A percentile compares a stretch with the other conserved stretches of the same genome.
Evolutionary conservation across 2,888 invertebrate species (phyloP).

Genomic region (Amphipyra berbera): DNA sequence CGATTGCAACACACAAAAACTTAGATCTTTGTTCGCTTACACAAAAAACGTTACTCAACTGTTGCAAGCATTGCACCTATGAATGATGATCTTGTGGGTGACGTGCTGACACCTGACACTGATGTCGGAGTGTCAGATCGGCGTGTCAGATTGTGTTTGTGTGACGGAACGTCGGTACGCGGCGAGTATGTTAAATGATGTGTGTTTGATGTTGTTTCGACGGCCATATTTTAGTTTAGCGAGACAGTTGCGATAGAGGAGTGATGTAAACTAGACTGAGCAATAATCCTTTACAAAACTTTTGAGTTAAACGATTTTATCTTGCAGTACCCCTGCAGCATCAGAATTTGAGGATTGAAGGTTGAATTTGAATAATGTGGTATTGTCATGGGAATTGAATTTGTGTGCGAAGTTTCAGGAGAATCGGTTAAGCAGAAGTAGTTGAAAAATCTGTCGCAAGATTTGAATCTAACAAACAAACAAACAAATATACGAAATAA

Average conservation of each 20-base stretch:
- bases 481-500: too few relatives aligned
- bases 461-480: too few relatives aligned
- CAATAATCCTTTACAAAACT: too few relatives aligned
- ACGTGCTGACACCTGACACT: slow-evolving; percentile 45
- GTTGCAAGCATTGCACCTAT: slow-evolving; percentile 33
- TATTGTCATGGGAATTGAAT: too few relatives aligned
- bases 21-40: slow-evolving; percentile 6
- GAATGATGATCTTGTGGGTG: slow-evolving; percentile 46
- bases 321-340: too few relatives aligned
- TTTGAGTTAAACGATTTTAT: too few relatives aligned
- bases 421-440: too few relatives aligned
- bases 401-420: too few relatives aligned
- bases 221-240: slow-evolving; percentile 9
- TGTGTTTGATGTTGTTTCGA: slow-evolving; percentile 13
- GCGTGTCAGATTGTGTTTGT: slow-evolving; percentile 42
- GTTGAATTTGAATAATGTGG: too few relatives aligned
- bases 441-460: too few relatives aligned
- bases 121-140: slow-evolving; percentile 49
- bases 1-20: slow-evolving; percentile 19
- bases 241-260: not conserved
- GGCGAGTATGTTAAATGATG: slow-evolving; percentile 21
- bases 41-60: slow-evolving; percentile 10
- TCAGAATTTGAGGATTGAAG: too few relatives aligned
- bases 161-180: slow-evolving; percentile 35
- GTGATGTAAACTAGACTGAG: not conserved